These are phyloP conservation scores for Anthophora plumipes DNA, from an alignment of 2,888 invertebrate genomes.

Conservation along the genomic window DNA sequence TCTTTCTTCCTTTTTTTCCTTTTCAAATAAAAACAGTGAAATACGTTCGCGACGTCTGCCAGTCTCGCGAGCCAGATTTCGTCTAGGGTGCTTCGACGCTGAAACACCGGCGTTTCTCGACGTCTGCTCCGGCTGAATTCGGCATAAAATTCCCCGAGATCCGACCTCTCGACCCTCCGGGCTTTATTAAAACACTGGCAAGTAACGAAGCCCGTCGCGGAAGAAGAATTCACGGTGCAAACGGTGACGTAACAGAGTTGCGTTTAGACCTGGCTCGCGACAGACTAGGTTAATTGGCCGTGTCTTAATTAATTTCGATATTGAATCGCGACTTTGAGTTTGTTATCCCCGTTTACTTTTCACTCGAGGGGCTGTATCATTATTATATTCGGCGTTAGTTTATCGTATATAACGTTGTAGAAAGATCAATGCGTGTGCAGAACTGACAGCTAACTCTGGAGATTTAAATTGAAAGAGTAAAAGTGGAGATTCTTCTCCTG, in stretches of 20 bases:
- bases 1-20: neutral
- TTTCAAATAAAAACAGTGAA: neutral
- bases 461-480: no score
- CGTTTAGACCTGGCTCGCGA: neutral
- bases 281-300: slow-evolving; percentile 1
- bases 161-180: neutral
- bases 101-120: neutral
- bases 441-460: no score
- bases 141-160: slow-evolving; percentile 6
- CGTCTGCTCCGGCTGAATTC: neutral
- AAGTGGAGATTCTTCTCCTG: no score
- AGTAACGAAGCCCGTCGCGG: neutral
- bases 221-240: neutral
- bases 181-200: slow-evolving; percentile 20
- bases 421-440: no score
- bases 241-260: neutral
- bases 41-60: neutral
- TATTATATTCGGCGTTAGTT: neutral
- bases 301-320: slow-evolving; percentile 19
- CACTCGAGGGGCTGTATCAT: slow-evolving; percentile 22
- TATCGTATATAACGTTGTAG: no score
- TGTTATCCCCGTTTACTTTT: slow-evolving; percentile 21
- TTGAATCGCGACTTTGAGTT: neutral
- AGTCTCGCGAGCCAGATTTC: neutral
- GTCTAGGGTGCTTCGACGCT: neutral